phyloP scores from a whole-genome alignment of 2,888 invertebrate genomes.

The Ganaspis brasiliensis region DNA sequence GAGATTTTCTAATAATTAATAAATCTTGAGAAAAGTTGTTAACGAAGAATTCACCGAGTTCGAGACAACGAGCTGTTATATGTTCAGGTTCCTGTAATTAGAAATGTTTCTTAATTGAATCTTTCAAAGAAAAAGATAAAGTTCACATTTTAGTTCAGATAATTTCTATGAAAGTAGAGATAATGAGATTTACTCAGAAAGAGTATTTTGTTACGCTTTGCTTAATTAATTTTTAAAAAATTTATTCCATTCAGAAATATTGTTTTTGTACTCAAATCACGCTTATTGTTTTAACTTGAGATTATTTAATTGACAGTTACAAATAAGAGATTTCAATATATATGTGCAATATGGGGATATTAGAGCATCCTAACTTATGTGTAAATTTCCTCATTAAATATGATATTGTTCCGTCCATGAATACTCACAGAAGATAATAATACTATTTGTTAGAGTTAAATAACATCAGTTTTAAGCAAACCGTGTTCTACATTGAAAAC shows the following conservation, averaged over 20 bases:
- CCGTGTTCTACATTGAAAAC: neutral
- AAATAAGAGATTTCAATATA: too few relatives aligned
- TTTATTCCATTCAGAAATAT: too few relatives aligned
- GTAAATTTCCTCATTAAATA: neutral
- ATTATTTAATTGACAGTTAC: too few relatives aligned
- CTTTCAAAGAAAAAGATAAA: neutral
- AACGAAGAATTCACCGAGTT: neutral
- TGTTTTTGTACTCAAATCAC: too few relatives aligned
- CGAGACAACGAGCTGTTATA: conserved; percentile 1
- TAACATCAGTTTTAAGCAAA: neutral
- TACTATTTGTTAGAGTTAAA: conserved; percentile 1
- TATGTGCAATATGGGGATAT: too few relatives aligned
- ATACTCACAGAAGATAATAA: neutral
- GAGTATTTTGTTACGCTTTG: too few relatives aligned
- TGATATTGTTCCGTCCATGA: conserved; percentile 1
- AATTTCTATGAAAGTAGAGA: neutral
- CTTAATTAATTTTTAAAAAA: too few relatives aligned
- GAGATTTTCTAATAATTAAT: conserved; percentile 24
- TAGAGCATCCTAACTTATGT: neutral
- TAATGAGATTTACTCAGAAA: neutral
- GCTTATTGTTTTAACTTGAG: too few relatives aligned
- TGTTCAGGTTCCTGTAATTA: neutral
- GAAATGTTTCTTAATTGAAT: conserved; percentile 18
- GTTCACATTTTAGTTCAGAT: neutral
- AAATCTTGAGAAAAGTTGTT: neutral